phyloP scores from a whole-genome alignment of 2,888 invertebrate species.

The Drosophila macrospina region DNA sequence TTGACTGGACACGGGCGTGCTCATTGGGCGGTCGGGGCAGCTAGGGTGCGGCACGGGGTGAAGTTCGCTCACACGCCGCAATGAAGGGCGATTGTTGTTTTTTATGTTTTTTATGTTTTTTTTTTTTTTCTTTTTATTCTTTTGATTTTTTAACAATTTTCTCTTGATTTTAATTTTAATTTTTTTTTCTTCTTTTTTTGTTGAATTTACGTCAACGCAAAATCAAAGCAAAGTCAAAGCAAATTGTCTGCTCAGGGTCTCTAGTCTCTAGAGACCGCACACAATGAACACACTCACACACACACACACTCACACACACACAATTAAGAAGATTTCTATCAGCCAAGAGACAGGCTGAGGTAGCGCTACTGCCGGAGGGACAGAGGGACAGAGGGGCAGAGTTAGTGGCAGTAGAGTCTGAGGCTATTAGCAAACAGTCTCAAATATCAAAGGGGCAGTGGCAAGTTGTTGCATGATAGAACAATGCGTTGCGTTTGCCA shows the following conservation, averaged over 20 bases:
- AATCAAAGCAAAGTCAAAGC: constrained; percentile 78
- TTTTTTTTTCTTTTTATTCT: too few species aligned
- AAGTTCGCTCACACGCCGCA: constrained; percentile 38
- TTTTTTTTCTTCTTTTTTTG: constrained; percentile 2
- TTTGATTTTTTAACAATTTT: constrained; percentile 16
- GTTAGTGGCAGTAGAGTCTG: background rate
- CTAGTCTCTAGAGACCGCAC: constrained; percentile 58
- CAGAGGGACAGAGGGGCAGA: background rate
- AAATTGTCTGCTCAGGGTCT: constrained; percentile 56
- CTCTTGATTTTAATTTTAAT: background rate
- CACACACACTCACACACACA: constrained; percentile 34
- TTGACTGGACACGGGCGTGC: constrained; percentile 47
- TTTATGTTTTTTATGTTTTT: too few species aligned
- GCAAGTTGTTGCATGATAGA: constrained; percentile 22
- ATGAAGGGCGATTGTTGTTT: constrained; percentile 26
- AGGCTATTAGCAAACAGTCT: constrained; percentile 81
- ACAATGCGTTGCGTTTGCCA: constrained; percentile 2
- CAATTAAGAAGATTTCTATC: constrained; percentile 79
- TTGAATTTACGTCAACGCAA: constrained; percentile 74
- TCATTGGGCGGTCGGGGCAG: background rate
- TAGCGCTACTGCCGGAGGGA: background rate
- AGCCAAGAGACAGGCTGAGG: constrained; percentile 25
- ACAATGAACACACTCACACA: constrained; percentile 43
- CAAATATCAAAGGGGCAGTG: constrained; percentile 79
- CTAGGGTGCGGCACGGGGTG: too few species aligned